Base-by-base conservation (phyloP, 2,113 vertebrate genomes). In the Delphinapterus leucas region DNA sequence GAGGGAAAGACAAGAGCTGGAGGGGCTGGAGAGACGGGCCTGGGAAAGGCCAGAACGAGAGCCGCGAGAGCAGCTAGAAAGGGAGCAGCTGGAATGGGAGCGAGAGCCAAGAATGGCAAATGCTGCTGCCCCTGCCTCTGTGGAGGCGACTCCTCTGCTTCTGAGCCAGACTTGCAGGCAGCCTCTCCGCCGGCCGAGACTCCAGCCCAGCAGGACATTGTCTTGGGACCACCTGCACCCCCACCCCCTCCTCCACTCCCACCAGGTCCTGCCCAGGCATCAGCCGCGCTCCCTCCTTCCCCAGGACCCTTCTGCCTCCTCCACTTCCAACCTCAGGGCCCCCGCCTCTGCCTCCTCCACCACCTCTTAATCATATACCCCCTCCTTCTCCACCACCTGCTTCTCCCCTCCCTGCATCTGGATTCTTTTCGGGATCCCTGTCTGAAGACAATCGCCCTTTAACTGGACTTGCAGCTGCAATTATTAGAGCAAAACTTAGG, bases 401-500 rank as follows among this genome's bases (percentile, higher is more conserved):
- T 14, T 99, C 99, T 5, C 99, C 99, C 0, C 99, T 99, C 31
- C 99, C 99, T 0, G 89, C 98, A 20, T 99, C 99, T 68, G 98
- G 99, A 71, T 55, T 99, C 98, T 99, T 99, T 70, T 98, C 97
- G n/a, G 98, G 98, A 81, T 97, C 97, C 0, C 38, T 98, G 67
- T 98, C 98, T 0, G 99, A 99, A 90, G 99, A 99, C 95, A 99
- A 99, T 98, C 99, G 99, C 74, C 99, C 99, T 82, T 80, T 99
- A 94, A 99, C 99, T 93, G 99, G 99, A 98, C 98, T 99, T 77
- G 99, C 99, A 93, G 99, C 99, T 76, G 99, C 99, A 31, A 99
- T 99, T 20, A 99, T 99, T 76, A 99, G 99, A 98, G 99, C 99
- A 97, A 99, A 99, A 96, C 99, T 99, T 97, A 99, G 99, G 98